These are phyloP conservation scores for Anabas testudineus DNA, from an alignment of 2,797 vertebrate genomes.

Conservation along the genomic window DNA sequence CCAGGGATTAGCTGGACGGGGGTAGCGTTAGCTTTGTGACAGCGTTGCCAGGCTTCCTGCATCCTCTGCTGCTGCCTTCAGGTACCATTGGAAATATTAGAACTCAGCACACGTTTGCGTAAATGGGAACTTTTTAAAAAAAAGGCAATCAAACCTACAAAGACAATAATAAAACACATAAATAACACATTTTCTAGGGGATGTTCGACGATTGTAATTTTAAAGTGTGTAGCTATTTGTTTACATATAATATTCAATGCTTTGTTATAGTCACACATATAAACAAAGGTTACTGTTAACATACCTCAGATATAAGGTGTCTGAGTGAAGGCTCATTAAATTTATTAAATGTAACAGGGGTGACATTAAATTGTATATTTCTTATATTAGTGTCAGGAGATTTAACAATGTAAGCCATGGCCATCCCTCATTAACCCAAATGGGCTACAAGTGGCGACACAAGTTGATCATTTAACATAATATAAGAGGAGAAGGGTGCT, in stretches of 20 bases:
- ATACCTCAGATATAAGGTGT: neutral
- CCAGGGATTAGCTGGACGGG: neutral
- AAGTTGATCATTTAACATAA: neutral
- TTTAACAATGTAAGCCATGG: too few species aligned
- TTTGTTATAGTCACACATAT: neutral
- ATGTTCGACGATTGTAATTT: neutral
- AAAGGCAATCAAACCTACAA: neutral
- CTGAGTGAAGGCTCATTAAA: neutral
- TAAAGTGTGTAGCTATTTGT: neutral
- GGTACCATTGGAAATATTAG: conserved; percentile 4
- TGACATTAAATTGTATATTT: neutral
- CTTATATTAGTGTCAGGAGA: neutral
- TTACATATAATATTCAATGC: too few species aligned
- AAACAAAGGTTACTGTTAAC: neutral
- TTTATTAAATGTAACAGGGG: neutral
- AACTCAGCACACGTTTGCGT: neutral
- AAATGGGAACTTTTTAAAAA: neutral
- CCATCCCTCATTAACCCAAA: too few species aligned
- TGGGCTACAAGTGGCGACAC: neutral
- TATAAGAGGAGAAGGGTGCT: neutral
- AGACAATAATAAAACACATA: neutral
- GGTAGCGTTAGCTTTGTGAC: conserved; percentile 47
- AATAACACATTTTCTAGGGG: fast-evolving
- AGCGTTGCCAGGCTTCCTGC: conserved; percentile 53
- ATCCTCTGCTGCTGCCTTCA: conserved; percentile 56